Evolutionary conservation across 2,797 vertebrate species (phyloP).

Genomic region (Alauda arvensis): DNA sequence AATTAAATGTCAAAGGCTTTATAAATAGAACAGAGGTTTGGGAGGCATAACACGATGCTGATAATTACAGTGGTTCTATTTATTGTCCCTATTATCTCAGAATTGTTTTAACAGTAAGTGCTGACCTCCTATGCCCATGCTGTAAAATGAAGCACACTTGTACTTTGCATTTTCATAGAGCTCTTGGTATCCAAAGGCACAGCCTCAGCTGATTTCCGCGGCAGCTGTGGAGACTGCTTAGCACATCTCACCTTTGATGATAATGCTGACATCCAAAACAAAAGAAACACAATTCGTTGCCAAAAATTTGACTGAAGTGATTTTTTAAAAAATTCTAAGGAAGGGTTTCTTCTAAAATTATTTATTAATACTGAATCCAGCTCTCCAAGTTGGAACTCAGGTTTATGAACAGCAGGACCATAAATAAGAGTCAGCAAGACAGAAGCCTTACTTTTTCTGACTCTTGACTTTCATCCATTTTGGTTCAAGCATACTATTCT

Average conservation of each 20-base stretch:
- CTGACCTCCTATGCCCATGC: neutral
- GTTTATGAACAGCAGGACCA: neutral
- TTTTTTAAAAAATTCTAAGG: neutral
- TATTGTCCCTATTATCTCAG: neutral
- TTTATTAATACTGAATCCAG: neutral
- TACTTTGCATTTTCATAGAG: neutral
- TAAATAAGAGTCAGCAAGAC: neutral
- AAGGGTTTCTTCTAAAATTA: neutral
- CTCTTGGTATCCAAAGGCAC: neutral
- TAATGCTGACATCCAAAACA: neutral
- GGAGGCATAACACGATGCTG: neutral
- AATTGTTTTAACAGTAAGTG: neutral
- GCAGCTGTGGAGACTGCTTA: neutral
- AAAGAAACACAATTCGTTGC: neutral
- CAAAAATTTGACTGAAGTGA: neutral
- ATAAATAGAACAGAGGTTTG: neutral
- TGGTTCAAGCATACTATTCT: neutral
- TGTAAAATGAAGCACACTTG: neutral
- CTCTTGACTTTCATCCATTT: neutral
- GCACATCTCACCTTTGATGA: neutral
- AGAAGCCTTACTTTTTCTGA: neutral
- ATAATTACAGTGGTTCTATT: neutral
- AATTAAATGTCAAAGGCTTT: neutral
- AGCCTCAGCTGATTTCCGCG: neutral
- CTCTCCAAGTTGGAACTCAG: neutral